A percentile compares a stretch with the other conserved stretches of the same genome.
Conservation (phyloP, 2,113 vertebrate species). For the Colaptes auratus region DNA sequence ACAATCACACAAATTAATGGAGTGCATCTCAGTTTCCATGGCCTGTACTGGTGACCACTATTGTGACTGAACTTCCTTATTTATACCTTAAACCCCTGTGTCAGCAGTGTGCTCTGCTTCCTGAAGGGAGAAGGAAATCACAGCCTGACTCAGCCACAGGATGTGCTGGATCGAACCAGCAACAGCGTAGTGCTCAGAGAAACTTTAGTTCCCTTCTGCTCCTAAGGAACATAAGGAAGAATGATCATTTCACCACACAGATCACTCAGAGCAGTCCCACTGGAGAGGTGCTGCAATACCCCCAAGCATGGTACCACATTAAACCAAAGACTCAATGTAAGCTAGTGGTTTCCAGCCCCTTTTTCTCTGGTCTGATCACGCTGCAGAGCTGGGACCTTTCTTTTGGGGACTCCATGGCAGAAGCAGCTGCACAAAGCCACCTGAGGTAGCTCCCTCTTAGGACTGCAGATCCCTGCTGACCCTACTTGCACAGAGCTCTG, state of each 20-base stretch:
- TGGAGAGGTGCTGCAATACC: neutral
- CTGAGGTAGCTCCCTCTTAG: neutral
- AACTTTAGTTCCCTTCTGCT: neutral
- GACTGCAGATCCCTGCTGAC: neutral
- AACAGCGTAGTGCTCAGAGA: neutral
- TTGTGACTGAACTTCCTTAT: neutral
- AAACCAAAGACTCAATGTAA: neutral
- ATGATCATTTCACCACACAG: neutral
- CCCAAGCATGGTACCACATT: neutral
- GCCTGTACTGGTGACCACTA: neutral
- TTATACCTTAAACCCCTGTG: neutral
- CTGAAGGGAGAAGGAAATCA: conserved; percentile 18
- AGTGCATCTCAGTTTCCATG: neutral
- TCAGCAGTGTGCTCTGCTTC: conserved; percentile 19
- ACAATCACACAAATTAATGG: neutral
- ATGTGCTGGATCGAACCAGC: neutral
- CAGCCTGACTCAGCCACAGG: neutral
- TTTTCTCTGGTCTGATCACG: neutral
- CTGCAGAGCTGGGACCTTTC: neutral
- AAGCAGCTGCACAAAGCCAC: neutral
- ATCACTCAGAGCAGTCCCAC: neutral
- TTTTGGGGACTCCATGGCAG: neutral
- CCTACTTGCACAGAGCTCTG: neutral
- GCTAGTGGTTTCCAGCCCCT: neutral
- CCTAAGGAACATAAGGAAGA: neutral